Percentiles rank a stretch among this genome's conserved stretches.
Conservation (phyloP, 2,888 invertebrate species). For the Dione juno region DNA sequence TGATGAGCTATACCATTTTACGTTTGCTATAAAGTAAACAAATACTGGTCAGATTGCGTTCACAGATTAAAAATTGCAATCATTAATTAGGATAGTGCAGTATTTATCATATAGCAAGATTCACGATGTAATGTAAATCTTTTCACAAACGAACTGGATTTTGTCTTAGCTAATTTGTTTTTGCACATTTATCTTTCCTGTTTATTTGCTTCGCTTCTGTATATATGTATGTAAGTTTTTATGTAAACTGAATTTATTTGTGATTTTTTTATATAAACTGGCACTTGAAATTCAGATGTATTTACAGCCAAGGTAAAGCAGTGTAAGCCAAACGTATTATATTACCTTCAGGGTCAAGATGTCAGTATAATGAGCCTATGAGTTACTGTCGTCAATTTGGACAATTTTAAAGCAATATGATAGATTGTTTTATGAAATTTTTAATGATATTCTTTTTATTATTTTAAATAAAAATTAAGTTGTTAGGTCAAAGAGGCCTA, state of each 20-base stretch:
- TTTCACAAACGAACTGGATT: slow-evolving; percentile 18
- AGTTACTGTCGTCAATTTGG: too few relatives aligned
- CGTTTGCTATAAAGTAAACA: background rate
- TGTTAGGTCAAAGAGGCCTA: too few relatives aligned
- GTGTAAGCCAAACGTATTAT: too few relatives aligned
- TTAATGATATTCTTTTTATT: too few relatives aligned
- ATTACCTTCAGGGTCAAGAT: too few relatives aligned
- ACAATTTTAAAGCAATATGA: too few relatives aligned
- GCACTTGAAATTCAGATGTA: background rate
- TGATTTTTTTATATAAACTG: background rate
- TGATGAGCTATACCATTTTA: background rate
- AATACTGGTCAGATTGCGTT: background rate
- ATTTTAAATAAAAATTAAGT: too few relatives aligned
- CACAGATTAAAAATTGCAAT: slow-evolving; percentile 5
- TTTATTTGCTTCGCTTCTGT: slow-evolving; percentile 4
- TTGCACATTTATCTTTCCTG: background rate
- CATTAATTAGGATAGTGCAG: background rate
- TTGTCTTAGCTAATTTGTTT: slow-evolving; percentile 15
- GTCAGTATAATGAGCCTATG: too few relatives aligned
- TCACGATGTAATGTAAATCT: slow-evolving; percentile 6
- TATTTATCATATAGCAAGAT: slow-evolving; percentile 19
- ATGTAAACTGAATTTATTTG: background rate
- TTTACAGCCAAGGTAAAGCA: too few relatives aligned
- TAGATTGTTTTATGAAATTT: too few relatives aligned
- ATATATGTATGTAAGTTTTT: background rate